These are phyloP conservation scores for Candoia aspera DNA, from an alignment of 2,113 vertebrate genomes.

Conservation along the genomic window DNA sequence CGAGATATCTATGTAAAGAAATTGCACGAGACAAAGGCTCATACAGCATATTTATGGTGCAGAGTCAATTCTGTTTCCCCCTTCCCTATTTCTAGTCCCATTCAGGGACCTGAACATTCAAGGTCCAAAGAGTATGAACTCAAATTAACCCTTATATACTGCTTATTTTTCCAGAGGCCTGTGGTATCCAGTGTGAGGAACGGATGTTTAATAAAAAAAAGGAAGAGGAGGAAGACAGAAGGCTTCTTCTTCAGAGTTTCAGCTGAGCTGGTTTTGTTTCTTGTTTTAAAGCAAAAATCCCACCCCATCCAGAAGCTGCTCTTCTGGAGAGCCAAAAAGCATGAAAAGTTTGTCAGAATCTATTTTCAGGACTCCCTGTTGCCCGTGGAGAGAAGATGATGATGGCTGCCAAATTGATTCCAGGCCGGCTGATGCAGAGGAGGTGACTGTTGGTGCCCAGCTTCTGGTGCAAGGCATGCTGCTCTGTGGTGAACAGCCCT, in stretches of 20 bases:
- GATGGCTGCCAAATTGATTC: conserved; percentile 72
- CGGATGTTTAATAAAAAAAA: not conserved
- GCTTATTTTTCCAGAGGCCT: not conserved
- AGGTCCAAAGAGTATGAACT: conserved; percentile 37
- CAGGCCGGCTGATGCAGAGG: conserved; percentile 61
- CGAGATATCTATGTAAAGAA: conserved; percentile 76
- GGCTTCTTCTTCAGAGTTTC: conserved; percentile 26
- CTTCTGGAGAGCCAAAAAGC: conserved; percentile 35
- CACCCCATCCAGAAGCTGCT: not conserved
- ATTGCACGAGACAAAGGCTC: conserved; percentile 76
- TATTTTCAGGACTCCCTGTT: conserved; percentile 69
- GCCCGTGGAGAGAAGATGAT: conserved; percentile 63
- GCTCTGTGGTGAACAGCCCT: conserved; percentile 87
- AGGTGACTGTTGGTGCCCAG: conserved; percentile 71
- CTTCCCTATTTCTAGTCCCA: conserved; percentile 32
- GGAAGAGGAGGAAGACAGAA: conserved; percentile 7
- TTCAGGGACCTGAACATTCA: conserved; percentile 24
- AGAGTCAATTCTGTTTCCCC: conserved; percentile 47
- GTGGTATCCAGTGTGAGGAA: not conserved
- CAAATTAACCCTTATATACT: not conserved
- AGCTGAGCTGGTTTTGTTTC: conserved; percentile 5
- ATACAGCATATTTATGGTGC: conserved; percentile 71
- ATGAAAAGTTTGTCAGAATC: conserved; percentile 78
- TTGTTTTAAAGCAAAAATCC: not conserved
- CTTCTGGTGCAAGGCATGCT: conserved; percentile 70